Evolutionary conservation across 2,113 vertebrate genomes (phyloP).

Genomic region (Calidris pygmaea): DNA sequence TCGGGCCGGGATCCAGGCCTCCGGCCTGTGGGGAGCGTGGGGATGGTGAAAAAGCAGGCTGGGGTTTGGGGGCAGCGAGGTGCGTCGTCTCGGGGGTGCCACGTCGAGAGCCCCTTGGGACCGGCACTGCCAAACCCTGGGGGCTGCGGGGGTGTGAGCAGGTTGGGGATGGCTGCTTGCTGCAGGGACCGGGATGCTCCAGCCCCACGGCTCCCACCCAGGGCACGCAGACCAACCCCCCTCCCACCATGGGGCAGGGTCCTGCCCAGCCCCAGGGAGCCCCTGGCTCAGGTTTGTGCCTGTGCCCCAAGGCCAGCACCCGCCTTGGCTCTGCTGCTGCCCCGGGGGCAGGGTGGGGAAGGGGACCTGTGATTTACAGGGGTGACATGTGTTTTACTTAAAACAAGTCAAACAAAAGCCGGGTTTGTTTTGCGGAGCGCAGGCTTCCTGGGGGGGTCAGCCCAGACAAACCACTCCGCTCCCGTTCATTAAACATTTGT

Average conservation of each 20-base stretch:
- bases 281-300: not conserved
- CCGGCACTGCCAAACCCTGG: fast-evolving
- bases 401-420: conserved; percentile 56
- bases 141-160: not conserved
- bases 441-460: conserved; percentile 36
- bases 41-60: not conserved
- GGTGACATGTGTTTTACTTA: conserved; percentile 29
- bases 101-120: too few species aligned
- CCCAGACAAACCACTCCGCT: conserved; percentile 27
- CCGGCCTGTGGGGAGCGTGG: not conserved
- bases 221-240: not conserved
- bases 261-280: not conserved
- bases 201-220: fast-evolving
- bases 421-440: not conserved
- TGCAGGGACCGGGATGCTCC: fast-evolving
- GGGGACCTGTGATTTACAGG: conserved; percentile 28
- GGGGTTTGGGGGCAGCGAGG: not conserved
- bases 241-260: not conserved
- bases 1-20: not conserved
- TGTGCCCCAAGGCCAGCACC: not conserved
- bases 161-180: not conserved
- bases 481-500: not conserved
- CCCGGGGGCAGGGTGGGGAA: not conserved
- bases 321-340: not conserved
- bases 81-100: not conserved